Evolutionary conservation across 2,888 invertebrate species (phyloP).

Genomic region (Lasioglossum marginatum): DNA sequence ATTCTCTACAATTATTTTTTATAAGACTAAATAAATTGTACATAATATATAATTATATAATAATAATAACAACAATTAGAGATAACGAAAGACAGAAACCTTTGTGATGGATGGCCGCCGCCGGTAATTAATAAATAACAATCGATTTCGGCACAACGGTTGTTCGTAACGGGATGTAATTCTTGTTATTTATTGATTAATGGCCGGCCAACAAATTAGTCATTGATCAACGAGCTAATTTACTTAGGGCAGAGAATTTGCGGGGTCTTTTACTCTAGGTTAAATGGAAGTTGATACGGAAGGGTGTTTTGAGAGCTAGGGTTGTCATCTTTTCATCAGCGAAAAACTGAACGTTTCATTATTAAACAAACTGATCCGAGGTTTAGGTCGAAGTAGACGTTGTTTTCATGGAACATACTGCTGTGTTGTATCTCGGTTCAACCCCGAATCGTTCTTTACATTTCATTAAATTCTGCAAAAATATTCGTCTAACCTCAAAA

Average conservation of each 20-base stretch:
- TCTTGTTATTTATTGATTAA: constrained; percentile 39
- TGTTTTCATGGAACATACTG: constrained; percentile 10
- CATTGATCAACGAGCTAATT: constrained; percentile 61
- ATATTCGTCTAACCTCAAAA: not conserved
- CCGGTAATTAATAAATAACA: constrained; percentile 28
- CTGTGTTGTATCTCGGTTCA: not conserved
- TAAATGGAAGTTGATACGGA: constrained; percentile 18
- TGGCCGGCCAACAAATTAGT: constrained; percentile 45
- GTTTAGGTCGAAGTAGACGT: not conserved
- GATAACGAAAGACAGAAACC: constrained; percentile 51
- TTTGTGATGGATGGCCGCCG: constrained; percentile 53
- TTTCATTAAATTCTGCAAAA: not conserved
- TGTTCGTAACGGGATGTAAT: constrained; percentile 6
- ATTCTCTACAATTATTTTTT: constrained; percentile 43
- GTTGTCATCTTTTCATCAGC: constrained; percentile 6
- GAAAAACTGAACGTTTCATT: not conserved
- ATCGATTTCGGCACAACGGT: not conserved
- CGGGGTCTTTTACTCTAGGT: constrained; percentile 38
- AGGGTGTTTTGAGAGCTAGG: constrained; percentile 3
- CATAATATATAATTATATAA: constrained; percentile 47
- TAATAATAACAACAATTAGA: constrained; percentile 25
- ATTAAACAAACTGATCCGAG: constrained; percentile 2
- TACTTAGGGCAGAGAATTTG: constrained; percentile 53
- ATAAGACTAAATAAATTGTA: constrained; percentile 46
- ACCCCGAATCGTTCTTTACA: not conserved